These are phyloP conservation scores for Macropodus opercularis DNA, from an alignment of 2,797 vertebrate genomes.

Conservation along the genomic window DNA sequence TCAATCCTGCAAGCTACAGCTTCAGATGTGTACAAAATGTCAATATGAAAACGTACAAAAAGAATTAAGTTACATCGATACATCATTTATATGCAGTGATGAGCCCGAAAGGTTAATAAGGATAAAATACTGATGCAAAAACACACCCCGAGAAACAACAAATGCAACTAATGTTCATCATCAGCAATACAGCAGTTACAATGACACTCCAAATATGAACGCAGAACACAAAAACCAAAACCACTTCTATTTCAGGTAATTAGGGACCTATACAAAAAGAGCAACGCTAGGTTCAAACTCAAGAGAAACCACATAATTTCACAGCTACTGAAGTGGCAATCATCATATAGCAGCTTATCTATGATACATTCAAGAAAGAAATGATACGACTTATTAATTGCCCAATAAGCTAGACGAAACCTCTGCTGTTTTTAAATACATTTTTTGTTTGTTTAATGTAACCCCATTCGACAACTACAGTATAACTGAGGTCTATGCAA, in stretches of 20 bases:
- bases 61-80: slow-evolving; percentile 95
- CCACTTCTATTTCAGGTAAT: slow-evolving; percentile 97
- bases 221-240: slow-evolving; percentile 90
- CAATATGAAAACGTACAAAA: slow-evolving; percentile 91
- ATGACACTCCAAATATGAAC: slow-evolving; percentile 98
- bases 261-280: slow-evolving; percentile 96
- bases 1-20: slow-evolving; percentile 97
- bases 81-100: slow-evolving; percentile 98
- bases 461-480: slow-evolving; percentile 92
- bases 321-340: slow-evolving; percentile 99
- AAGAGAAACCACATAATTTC: slow-evolving; percentile 97
- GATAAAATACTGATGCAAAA: slow-evolving; percentile 99
- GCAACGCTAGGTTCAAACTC: slow-evolving; percentile 94
- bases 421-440: slow-evolving; percentile 84
- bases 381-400: slow-evolving; percentile 98
- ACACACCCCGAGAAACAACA: slow-evolving; percentile 88
- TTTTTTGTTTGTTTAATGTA: slow-evolving; percentile 71
- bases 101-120: slow-evolving; percentile 93
- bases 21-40: slow-evolving; percentile 91
- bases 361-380: slow-evolving; percentile 99
- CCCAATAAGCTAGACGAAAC: slow-evolving; percentile 97
- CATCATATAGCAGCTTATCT: slow-evolving; percentile 99
- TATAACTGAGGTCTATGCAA: slow-evolving; percentile 96
- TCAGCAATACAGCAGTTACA: slow-evolving; percentile 99
- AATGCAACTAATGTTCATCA: slow-evolving; percentile 95